Percentiles rank a stretch among this genome's conserved stretches.
Conservation (phyloP, 2,797 vertebrate genomes). For the Galagoides demidoff region DNA sequence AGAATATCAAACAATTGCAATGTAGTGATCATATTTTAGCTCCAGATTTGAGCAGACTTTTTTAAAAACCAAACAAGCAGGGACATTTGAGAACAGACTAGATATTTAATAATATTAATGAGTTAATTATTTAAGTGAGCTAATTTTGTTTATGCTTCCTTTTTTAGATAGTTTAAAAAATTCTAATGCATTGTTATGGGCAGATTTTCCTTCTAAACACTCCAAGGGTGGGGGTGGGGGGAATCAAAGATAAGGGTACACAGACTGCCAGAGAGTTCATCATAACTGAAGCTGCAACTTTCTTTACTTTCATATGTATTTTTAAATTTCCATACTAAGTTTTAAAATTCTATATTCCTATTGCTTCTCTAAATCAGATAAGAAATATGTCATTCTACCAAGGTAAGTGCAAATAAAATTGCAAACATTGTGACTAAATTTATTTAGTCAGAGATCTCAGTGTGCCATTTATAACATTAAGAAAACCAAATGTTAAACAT, state of each 20-base stretch:
- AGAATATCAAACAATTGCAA: not conserved
- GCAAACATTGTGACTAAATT: not conserved
- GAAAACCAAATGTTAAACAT: not conserved
- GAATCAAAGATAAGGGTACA: not conserved
- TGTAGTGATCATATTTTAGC: not conserved
- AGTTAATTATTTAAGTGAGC: not conserved
- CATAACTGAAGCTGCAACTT: not conserved
- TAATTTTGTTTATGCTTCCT: not conserved
- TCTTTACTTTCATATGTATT: not conserved
- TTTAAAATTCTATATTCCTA: not conserved
- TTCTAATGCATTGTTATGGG: not conserved
- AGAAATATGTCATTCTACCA: not conserved
- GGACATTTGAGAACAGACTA: not conserved
- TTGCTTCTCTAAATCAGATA: not conserved
- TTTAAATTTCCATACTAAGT: not conserved
- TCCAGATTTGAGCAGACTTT: not conserved
- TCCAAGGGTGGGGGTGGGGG: not conserved
- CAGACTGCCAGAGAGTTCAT: not conserved
- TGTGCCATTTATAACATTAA: not conserved
- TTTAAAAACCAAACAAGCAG: not conserved
- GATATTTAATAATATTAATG: not conserved
- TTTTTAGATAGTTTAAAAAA: conserved; percentile 50
- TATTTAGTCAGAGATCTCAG: not conserved
- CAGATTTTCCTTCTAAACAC: not conserved
- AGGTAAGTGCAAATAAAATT: conserved; percentile 1